These are phyloP conservation scores for Solenopsis invicta DNA, from an alignment of 1,140 invertebrate genomes.

Conservation along the genomic window DNA sequence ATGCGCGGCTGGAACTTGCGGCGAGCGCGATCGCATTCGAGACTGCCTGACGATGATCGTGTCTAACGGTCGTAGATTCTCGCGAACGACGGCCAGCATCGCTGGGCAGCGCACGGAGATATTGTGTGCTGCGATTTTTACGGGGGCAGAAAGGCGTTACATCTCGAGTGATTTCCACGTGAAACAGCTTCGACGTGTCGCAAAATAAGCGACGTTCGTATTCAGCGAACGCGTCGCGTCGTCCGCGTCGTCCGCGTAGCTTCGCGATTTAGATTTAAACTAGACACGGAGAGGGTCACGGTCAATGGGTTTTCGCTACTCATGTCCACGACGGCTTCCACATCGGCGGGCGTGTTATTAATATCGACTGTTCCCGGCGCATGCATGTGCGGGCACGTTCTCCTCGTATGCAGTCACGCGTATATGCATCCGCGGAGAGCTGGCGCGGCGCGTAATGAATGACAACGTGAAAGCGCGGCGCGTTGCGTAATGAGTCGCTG, in stretches of 20 bases:
- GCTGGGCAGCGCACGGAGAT: background rate
- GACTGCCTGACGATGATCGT: background rate
- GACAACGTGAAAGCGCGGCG: slow-evolving; percentile 74
- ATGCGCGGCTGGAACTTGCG: background rate
- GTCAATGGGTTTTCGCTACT: slow-evolving; percentile 58
- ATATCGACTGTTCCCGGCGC: slow-evolving; percentile 38
- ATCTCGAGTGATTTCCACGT: background rate
- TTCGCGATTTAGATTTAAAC: slow-evolving; percentile 38
- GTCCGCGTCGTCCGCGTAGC: background rate
- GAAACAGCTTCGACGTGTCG: background rate
- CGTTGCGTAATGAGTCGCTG: slow-evolving; percentile 72
- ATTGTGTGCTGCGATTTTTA: background rate
- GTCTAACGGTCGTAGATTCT: background rate
- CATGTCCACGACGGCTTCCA: slow-evolving; percentile 49
- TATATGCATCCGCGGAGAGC: slow-evolving; percentile 32
- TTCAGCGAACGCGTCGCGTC: background rate
- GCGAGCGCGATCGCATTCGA: background rate
- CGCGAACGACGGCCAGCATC: too few species aligned
- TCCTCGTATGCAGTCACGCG: slow-evolving; percentile 11
- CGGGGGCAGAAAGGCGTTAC: too few species aligned
- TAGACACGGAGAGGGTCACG: slow-evolving; percentile 65
- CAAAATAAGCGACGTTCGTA: background rate
- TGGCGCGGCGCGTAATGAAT: slow-evolving; percentile 76
- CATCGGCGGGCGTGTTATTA: slow-evolving; percentile 40
- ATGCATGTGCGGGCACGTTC: background rate